These are phyloP conservation scores for Euwallacea fornicatus DNA, from an alignment of 1,140 invertebrate genomes.

Conservation along the genomic window DNA sequence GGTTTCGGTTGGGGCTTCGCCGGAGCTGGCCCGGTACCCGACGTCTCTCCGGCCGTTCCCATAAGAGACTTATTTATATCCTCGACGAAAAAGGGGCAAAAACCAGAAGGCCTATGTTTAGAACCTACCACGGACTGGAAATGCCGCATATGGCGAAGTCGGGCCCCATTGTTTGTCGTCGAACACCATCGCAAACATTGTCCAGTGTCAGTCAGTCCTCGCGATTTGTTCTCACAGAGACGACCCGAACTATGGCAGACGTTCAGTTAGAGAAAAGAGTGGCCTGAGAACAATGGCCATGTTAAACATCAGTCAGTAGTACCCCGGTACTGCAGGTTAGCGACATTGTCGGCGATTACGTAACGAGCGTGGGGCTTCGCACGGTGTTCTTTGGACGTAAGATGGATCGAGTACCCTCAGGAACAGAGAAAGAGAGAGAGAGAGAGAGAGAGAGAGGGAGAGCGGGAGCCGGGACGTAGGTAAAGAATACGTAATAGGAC, in stretches of 20 bases:
- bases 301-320: no score
- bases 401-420: background rate
- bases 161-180: constrained; percentile 7
- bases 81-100: constrained; percentile 8
- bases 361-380: no score
- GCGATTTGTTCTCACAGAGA: background rate
- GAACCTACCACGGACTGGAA: constrained; percentile 6
- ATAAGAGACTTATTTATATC: constrained; percentile 4
- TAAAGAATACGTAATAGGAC: background rate
- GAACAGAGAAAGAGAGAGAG: background rate
- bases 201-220: constrained; percentile 5
- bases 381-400: background rate
- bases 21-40: no score
- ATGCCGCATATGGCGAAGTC: constrained; percentile 12
- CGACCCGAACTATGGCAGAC: background rate
- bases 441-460: background rate
- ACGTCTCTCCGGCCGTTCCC: background rate
- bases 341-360: no score
- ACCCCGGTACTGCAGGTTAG: no score
- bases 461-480: background rate
- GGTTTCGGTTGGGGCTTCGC: no score
- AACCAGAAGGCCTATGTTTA: constrained; percentile 18
- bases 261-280: no score
- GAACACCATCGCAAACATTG: constrained; percentile 2
- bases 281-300: no score